phyloP scores from a whole-genome alignment of 2,888 invertebrate species.

The Heliconius cydno region DNA sequence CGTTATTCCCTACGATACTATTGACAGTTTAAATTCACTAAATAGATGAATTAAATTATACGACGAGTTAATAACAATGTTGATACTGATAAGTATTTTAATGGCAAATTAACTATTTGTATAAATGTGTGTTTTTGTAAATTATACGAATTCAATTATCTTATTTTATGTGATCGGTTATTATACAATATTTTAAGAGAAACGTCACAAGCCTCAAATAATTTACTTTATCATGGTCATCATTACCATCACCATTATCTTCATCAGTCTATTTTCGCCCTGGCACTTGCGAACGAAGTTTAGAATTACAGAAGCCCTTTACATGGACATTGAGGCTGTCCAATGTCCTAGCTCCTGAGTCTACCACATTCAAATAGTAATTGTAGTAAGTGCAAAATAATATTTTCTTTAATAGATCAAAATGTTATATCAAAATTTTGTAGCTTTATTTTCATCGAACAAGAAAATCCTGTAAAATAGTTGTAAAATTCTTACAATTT shows the following conservation, averaged over 20 bases:
- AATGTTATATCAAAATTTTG: neutral
- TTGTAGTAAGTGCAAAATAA: too few species aligned
- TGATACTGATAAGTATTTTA: neutral
- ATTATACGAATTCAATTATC: neutral
- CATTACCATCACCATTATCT: too few species aligned
- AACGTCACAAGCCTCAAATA: neutral
- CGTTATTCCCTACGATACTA: neutral
- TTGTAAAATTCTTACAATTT: slow-evolving; percentile 17
- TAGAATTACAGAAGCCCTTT: neutral
- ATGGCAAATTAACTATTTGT: slow-evolving; percentile 2
- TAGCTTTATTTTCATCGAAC: neutral
- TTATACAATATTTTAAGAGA: neutral
- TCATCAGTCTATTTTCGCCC: too few species aligned
- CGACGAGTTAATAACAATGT: neutral
- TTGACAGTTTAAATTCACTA: neutral
- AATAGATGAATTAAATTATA: neutral
- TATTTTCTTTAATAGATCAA: neutral
- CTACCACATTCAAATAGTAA: too few species aligned
- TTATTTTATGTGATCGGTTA: neutral
- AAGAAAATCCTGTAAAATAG: neutral
- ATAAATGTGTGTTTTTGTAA: slow-evolving; percentile 1
- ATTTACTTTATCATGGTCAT: neutral
- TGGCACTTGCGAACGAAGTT: too few species aligned
- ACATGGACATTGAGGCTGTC: neutral
- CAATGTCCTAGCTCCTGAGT: neutral